Evolutionary conservation across 2,888 invertebrate species (phyloP).

Genomic region (Drosophila putrida): DNA sequence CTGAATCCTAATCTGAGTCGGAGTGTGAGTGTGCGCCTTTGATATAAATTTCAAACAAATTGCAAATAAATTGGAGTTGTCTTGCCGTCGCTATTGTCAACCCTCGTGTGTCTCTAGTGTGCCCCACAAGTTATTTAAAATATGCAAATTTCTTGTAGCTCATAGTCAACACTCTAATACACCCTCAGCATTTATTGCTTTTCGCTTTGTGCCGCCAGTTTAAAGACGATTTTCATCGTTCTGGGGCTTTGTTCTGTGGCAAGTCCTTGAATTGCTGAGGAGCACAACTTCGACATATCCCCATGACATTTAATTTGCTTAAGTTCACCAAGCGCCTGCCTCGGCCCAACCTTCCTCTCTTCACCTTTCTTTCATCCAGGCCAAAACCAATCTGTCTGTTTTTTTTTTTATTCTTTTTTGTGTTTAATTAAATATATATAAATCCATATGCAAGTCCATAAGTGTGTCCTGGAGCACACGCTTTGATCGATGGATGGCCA

Average conservation of each 20-base stretch:
- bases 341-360: neutral
- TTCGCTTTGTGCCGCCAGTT: constrained; percentile 62
- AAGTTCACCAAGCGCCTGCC: constrained; percentile 60
- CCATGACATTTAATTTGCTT: constrained; percentile 69
- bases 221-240: constrained; percentile 61
- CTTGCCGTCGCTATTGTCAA: constrained; percentile 65
- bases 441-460: constrained; percentile 21
- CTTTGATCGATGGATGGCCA: constrained; percentile 18
- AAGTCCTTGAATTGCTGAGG: constrained; percentile 24
- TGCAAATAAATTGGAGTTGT: constrained; percentile 81
- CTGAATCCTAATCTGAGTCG: constrained; percentile 22
- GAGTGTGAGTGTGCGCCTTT: constrained; percentile 50
- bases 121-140: constrained; percentile 77
- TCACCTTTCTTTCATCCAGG: neutral
- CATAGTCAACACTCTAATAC: constrained; percentile 36
- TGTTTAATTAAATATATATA: constrained; percentile 58
- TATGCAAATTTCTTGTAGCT: constrained; percentile 70
- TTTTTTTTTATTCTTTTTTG: neutral
- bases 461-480: constrained; percentile 11
- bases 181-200: constrained; percentile 61
- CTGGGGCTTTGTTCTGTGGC: constrained; percentile 18
- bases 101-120: constrained; percentile 48
- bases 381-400: constrained; percentile 55
- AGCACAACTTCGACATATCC: constrained; percentile 31
- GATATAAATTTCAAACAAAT: constrained; percentile 80